These are phyloP conservation scores for Lycocerus yunnanus DNA, from an alignment of 2,888 invertebrate species.

Conservation along the genomic window DNA sequence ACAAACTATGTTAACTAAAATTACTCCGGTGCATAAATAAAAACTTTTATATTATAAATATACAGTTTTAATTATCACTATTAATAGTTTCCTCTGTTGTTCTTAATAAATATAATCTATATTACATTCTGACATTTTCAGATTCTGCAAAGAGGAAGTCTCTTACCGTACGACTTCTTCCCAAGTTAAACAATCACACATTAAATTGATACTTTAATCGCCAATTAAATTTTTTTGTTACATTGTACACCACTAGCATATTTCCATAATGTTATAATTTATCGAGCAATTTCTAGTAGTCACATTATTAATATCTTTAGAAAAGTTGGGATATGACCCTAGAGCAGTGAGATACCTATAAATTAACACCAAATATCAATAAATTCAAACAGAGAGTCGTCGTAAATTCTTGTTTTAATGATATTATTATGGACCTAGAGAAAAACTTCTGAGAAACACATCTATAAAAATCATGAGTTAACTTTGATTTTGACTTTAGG, in stretches of 20 bases:
- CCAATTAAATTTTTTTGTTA: not conserved
- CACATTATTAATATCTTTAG: not conserved
- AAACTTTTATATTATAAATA: no score
- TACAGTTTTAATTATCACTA: no score
- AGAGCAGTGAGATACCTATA: not conserved
- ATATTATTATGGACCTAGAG: not conserved
- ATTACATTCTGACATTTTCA: no score
- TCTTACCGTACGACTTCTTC: not conserved
- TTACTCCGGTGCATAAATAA: no score
- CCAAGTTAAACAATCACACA: not conserved
- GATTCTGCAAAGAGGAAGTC: not conserved
- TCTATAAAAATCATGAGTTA: not conserved
- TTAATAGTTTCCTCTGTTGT: no score
- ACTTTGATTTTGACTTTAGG: not conserved
- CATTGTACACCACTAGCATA: no score
- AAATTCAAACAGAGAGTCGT: not conserved
- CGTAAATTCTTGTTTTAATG: not conserved
- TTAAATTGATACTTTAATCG: not conserved
- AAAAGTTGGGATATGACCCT: not conserved
- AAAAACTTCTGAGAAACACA: not conserved
- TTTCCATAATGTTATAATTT: not conserved
- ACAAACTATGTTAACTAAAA: no score
- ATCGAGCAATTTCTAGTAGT: not conserved
- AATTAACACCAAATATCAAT: not conserved
- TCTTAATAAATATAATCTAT: no score